Conservation (phyloP, 2,113 vertebrate species). For the Lichenostomus cassidix region DNA sequence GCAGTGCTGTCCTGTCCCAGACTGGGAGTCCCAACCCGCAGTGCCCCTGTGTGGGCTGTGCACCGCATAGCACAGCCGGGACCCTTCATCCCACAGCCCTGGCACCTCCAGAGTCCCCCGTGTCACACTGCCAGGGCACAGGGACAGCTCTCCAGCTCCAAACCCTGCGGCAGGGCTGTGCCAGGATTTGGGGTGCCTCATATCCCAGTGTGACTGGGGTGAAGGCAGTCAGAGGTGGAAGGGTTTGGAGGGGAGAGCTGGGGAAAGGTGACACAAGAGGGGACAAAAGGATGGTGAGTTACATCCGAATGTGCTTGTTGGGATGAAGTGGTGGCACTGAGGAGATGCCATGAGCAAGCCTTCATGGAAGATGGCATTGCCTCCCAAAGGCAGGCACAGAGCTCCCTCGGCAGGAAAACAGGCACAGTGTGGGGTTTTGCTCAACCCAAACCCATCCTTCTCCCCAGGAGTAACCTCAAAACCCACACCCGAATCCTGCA, state of each 20-base stretch:
- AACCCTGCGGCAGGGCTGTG: rapidly evolving
- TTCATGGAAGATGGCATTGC: rapidly evolving
- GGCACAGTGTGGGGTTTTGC: rapidly evolving
- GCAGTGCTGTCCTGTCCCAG: neutral
- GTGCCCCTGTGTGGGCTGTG: constrained; percentile 62
- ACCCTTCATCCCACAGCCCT: rapidly evolving
- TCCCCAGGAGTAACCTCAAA: neutral
- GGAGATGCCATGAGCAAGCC: neutral
- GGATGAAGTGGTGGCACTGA: rapidly evolving
- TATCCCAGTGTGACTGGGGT: rapidly evolving
- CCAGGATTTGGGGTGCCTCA: neutral
- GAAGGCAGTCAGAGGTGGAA: neutral
- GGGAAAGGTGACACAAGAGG: rapidly evolving
- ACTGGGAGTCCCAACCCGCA: neutral
- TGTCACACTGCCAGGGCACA: neutral
- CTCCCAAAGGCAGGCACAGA: neutral
- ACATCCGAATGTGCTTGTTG: rapidly evolving
- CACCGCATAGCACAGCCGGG: neutral
- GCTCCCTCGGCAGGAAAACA: rapidly evolving
- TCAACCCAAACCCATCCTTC: neutral
- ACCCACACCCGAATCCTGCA: neutral
- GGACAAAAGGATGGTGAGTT: neutral
- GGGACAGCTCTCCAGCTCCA: neutral
- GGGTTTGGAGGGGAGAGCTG: neutral
- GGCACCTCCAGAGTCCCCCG: rapidly evolving